These are phyloP conservation scores for Phymatocera aterrima DNA, from an alignment of 2,888 invertebrate genomes.

Conservation along the genomic window DNA sequence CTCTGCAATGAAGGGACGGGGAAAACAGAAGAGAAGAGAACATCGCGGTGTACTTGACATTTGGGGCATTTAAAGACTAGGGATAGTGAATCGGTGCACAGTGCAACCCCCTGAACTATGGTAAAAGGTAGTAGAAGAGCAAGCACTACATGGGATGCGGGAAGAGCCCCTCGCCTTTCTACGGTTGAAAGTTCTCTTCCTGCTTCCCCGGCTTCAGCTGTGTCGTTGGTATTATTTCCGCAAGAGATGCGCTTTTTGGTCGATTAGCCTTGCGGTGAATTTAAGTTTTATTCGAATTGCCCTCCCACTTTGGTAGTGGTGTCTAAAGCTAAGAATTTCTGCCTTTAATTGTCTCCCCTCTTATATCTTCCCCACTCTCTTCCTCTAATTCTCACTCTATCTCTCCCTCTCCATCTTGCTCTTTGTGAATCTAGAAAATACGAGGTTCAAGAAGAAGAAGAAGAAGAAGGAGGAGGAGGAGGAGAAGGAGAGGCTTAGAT, in stretches of 20 bases:
- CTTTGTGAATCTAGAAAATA: constrained; percentile 39
- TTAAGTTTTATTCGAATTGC: constrained; percentile 63
- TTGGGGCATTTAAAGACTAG: constrained; percentile 36
- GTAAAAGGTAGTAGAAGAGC: too few species aligned
- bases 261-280: constrained; percentile 70
- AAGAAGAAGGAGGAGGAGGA: too few species aligned
- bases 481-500: constrained; percentile 57
- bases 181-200: not conserved
- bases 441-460: too few species aligned
- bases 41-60: not conserved
- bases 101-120: not conserved
- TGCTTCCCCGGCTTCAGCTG: not conserved
- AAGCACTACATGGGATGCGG: not conserved
- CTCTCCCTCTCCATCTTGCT: not conserved
- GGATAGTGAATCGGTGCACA: not conserved
- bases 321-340: constrained; percentile 63
- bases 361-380: not conserved
- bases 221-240: constrained; percentile 57
- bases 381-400: not conserved
- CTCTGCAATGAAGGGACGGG: not conserved
- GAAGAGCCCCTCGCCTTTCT: not conserved
- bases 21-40: not conserved
- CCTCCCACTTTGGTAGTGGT: constrained; percentile 45
- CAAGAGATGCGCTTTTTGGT: constrained; percentile 67
- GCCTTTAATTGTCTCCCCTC: constrained; percentile 67